These are phyloP conservation scores for Rutilus rutilus DNA, from an alignment of 2,113 vertebrate genomes.

Conservation along the genomic window DNA sequence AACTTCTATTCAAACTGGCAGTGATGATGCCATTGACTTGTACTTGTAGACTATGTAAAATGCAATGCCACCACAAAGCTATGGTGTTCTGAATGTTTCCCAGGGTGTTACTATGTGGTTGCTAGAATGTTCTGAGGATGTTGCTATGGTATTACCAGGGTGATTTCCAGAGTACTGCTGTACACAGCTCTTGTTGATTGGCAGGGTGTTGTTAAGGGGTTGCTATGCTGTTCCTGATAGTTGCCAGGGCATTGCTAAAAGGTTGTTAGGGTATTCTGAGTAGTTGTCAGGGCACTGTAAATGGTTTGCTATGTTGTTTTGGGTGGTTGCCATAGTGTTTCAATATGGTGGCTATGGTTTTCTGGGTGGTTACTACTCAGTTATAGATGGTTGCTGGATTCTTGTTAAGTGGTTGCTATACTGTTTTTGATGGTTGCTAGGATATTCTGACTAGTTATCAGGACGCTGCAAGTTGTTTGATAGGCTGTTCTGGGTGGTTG, in stretches of 20 bases:
- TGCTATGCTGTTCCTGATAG: background rate
- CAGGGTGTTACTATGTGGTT: too few species aligned
- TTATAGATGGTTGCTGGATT: background rate
- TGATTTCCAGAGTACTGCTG: background rate
- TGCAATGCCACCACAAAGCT: background rate
- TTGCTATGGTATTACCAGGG: background rate
- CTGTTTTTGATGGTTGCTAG: background rate
- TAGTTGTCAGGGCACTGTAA: background rate
- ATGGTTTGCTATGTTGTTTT: background rate
- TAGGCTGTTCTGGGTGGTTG: background rate
- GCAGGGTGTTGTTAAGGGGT: background rate
- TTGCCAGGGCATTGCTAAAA: background rate
- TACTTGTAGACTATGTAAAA: background rate
- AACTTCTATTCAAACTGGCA: background rate
- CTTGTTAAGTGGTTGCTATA: background rate
- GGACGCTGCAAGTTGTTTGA: background rate
- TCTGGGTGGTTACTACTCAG: background rate
- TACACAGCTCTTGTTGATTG: background rate
- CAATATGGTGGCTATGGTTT: too few species aligned
- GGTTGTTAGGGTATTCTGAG: background rate
- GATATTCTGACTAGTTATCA: background rate
- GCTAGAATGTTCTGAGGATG: background rate
- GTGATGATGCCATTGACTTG: background rate
- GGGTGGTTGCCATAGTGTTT: background rate
- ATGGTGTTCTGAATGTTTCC: background rate